phyloP scores from a whole-genome alignment of 2,797 vertebrate genomes.

The Oophaga sylvatica region DNA sequence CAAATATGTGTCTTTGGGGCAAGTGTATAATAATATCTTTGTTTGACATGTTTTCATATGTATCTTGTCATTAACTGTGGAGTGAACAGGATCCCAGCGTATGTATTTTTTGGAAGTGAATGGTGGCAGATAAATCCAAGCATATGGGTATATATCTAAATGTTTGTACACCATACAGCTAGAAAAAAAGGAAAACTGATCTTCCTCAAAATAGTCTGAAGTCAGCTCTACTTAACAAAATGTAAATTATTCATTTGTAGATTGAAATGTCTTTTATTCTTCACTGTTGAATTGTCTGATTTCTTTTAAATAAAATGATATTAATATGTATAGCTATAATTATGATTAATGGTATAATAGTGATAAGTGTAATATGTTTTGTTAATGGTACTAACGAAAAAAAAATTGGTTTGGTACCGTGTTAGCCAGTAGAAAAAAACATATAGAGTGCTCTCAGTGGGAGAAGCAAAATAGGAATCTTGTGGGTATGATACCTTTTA shows the following conservation, averaged over 20 bases:
- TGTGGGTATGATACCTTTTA: too few species aligned
- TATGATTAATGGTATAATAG: not conserved
- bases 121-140: not conserved
- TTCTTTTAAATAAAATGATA: not conserved
- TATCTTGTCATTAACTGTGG: not conserved
- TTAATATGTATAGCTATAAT: not conserved
- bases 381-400: not conserved
- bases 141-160: not conserved
- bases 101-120: not conserved
- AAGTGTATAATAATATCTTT: not conserved
- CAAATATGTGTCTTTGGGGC: not conserved
- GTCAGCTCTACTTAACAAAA: not conserved
- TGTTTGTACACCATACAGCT: not conserved
- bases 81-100: not conserved
- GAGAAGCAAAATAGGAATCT: too few species aligned
- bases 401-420: too few species aligned
- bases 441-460: too few species aligned
- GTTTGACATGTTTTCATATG: not conserved
- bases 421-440: too few species aligned
- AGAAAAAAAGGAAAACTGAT: not conserved
- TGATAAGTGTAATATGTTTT: not conserved
- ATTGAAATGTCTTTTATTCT: not conserved
- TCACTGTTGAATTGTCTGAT: not conserved
- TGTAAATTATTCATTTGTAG: too few species aligned
- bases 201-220: not conserved